Evolutionary conservation across 1,140 invertebrate species (phyloP).

Genomic region (Bombus confusus): DNA sequence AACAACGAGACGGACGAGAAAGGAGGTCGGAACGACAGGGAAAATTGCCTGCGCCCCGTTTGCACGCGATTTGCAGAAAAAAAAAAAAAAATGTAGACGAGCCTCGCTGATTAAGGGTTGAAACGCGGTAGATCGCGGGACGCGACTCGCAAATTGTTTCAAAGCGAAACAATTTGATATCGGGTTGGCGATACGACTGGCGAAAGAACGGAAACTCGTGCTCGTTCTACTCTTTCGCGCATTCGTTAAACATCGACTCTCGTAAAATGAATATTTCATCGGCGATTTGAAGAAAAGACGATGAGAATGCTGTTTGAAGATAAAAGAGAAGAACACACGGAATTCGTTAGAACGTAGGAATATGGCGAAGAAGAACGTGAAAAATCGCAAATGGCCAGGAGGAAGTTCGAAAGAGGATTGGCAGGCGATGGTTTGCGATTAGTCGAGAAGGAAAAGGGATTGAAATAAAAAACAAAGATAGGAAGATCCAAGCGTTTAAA

Average conservation of each 20-base stretch:
- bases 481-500: too few relatives aligned
- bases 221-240: not conserved
- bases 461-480: too few relatives aligned
- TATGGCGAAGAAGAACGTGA: not conserved
- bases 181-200: not conserved
- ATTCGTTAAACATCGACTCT: not conserved
- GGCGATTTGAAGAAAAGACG: not conserved
- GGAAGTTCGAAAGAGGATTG: not conserved
- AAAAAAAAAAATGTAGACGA: not conserved
- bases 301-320: not conserved
- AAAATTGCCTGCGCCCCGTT: not conserved
- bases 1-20: slow-evolving; percentile 12
- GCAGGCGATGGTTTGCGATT: too few relatives aligned
- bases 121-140: not conserved
- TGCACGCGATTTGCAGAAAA: not conserved
- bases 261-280: not conserved
- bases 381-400: not conserved
- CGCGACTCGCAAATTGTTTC: not conserved
- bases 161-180: not conserved
- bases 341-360: not conserved
- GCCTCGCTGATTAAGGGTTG: not conserved
- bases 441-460: too few relatives aligned
- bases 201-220: not conserved
- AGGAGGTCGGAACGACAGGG: not conserved
- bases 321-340: not conserved